Percentiles rank a stretch among this genome's conserved stretches.
Evolutionary conservation across 2,888 invertebrate genomes (phyloP).

Genomic region (Drosophila merina): DNA sequence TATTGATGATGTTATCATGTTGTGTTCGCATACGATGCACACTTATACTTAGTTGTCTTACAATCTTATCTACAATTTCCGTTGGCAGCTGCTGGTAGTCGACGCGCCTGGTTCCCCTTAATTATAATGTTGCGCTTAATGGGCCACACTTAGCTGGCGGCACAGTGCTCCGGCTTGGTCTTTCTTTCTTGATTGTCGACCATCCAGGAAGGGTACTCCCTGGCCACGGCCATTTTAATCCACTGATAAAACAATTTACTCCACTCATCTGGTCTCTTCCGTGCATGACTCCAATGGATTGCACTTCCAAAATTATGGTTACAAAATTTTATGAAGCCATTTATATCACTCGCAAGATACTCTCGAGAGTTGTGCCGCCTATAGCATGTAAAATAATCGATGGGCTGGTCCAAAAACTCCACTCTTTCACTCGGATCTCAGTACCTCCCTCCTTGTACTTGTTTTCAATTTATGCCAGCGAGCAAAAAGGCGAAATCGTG

Average conservation of each 20-base stretch:
- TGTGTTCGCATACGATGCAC: constrained; percentile 37
- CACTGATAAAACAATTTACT: constrained; percentile 70
- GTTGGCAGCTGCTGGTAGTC: constrained; percentile 34
- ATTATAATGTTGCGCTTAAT: constrained; percentile 75
- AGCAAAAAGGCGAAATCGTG: constrained; percentile 19
- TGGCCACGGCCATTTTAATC: constrained; percentile 40
- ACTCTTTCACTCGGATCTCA: constrained; percentile 17
- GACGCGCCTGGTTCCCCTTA: constrained; percentile 60
- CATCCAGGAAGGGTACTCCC: constrained; percentile 3
- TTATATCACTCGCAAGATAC: constrained; percentile 75
- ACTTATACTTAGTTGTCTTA: constrained; percentile 54
- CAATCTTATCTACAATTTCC: constrained; percentile 37
- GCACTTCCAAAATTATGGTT: constrained; percentile 64
- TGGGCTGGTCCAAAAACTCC: constrained; percentile 26
- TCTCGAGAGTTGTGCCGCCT: constrained; percentile 23
- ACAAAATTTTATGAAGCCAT: constrained; percentile 81
- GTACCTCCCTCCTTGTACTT: constrained; percentile 48
- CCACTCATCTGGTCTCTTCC: constrained; percentile 6
- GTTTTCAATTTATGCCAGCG: constrained; percentile 59
- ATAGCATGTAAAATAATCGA: constrained; percentile 47
- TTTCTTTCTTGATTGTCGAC: constrained; percentile 50
- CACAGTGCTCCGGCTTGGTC: constrained; percentile 12
- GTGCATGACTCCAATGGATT: constrained; percentile 4
- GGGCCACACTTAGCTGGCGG: constrained; percentile 67
- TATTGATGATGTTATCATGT: constrained; percentile 72